These are phyloP conservation scores for Heliornis fulica DNA, from an alignment of 2,113 vertebrate genomes.

Conservation along the genomic window DNA sequence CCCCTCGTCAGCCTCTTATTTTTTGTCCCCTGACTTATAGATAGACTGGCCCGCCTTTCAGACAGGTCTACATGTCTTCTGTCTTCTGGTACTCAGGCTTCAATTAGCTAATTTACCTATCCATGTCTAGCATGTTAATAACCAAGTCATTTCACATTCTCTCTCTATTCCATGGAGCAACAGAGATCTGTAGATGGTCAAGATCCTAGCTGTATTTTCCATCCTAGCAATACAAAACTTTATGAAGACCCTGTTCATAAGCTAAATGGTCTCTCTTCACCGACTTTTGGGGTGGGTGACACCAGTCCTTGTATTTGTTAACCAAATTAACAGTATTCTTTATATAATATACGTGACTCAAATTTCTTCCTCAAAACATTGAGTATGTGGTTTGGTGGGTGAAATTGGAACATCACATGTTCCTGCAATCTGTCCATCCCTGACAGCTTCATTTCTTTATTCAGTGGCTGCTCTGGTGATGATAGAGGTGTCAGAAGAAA, in stretches of 20 bases:
- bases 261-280: not conserved
- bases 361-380: not conserved
- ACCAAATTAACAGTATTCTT: not conserved
- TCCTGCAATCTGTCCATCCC: slow-evolving; percentile 29
- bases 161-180: not conserved
- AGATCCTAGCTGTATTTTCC: not conserved
- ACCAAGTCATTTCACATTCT: not conserved
- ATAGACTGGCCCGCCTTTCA: not conserved
- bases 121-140: not conserved
- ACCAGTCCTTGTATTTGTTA: not conserved
- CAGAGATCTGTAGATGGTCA: not conserved
- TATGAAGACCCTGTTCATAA: not conserved
- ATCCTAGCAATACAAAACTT: not conserved
- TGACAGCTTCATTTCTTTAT: not conserved
- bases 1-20: not conserved
- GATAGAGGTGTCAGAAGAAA: slow-evolving; percentile 41
- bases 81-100: not conserved
- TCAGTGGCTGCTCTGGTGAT: slow-evolving; percentile 22
- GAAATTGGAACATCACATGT: not conserved
- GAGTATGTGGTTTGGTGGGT: not conserved
- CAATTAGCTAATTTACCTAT: not conserved
- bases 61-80: not conserved
- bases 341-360: not conserved
- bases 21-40: not conserved
- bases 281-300: not conserved